phyloP scores from a whole-genome alignment of 35 echinoderm and acorn worm genomes.

The Apostichopus parvimensis region DNA sequence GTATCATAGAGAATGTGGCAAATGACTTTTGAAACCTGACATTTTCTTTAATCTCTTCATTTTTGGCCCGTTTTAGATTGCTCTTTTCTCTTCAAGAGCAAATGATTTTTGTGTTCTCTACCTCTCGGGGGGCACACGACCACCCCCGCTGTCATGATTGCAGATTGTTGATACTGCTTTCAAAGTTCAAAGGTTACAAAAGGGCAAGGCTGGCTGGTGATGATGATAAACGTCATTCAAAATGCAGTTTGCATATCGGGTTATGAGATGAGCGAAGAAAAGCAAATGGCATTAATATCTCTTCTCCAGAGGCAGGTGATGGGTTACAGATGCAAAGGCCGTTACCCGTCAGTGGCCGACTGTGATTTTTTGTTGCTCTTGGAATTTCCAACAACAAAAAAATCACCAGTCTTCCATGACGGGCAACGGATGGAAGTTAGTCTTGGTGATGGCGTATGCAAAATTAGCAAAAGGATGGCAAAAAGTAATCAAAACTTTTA shows the following conservation, averaged over 20 bases:
- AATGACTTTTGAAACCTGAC: no score
- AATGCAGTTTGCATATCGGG: slow-evolving; percentile 27
- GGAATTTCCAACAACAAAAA: slow-evolving; percentile 95
- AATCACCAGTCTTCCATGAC: slow-evolving; percentile 99
- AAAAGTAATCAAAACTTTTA: neutral
- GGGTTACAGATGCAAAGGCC: slow-evolving; percentile 53
- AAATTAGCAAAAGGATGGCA: neutral
- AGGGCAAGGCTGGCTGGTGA: slow-evolving; percentile 4
- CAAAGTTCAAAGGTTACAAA: neutral
- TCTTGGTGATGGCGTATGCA: slow-evolving; percentile 36
- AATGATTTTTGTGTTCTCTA: no score
- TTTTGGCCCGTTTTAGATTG: no score
- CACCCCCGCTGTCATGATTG: neutral
- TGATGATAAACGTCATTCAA: slow-evolving; percentile 3
- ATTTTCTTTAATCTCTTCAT: no score
- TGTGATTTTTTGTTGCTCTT: slow-evolving; percentile 98
- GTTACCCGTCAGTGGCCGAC: slow-evolving; percentile 83
- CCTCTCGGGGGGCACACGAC: no score
- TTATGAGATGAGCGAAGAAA: slow-evolving; percentile 27
- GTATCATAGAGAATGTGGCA: no score
- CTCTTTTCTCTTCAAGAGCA: no score
- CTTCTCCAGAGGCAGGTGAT: slow-evolving; percentile 23
- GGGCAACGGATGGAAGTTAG: slow-evolving; percentile 46
- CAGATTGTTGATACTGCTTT: neutral
- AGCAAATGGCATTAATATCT: slow-evolving; percentile 26